Conservation (phyloP, 2,797 vertebrate genomes). For the Momotus momota region DNA sequence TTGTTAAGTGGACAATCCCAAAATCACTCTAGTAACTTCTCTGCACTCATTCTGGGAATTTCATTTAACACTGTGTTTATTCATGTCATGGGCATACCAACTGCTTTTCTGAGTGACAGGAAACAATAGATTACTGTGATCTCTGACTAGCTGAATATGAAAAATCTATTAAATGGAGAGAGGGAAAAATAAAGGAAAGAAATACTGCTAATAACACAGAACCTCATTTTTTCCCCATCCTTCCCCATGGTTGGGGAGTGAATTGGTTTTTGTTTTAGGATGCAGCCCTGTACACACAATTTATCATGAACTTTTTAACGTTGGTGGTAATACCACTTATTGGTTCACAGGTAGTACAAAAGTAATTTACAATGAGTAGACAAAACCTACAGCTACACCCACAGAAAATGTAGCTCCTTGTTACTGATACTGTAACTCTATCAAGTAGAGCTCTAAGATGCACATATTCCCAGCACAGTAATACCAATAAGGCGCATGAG, state of each 20-base stretch:
- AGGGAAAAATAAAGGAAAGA: background rate
- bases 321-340: background rate
- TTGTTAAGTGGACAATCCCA: slow-evolving; percentile 15
- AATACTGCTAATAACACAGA: background rate
- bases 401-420: background rate
- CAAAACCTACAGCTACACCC: background rate
- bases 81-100: background rate
- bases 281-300: background rate
- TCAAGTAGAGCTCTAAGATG: background rate
- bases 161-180: background rate
- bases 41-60: background rate
- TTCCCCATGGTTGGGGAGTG: background rate
- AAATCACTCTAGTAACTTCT: slow-evolving; percentile 3
- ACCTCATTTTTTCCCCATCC: background rate
- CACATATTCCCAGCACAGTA: background rate
- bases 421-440: background rate
- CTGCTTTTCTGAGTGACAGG: background rate
- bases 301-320: background rate
- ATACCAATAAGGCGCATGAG: background rate
- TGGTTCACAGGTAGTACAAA: background rate
- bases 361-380: background rate
- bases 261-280: background rate
- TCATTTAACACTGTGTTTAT: background rate
- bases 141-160: background rate
- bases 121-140: slow-evolving; percentile 17